Evolutionary conservation across 2,113 vertebrate species (phyloP).

Genomic region (Orthochromis malagaraziensis): DNA sequence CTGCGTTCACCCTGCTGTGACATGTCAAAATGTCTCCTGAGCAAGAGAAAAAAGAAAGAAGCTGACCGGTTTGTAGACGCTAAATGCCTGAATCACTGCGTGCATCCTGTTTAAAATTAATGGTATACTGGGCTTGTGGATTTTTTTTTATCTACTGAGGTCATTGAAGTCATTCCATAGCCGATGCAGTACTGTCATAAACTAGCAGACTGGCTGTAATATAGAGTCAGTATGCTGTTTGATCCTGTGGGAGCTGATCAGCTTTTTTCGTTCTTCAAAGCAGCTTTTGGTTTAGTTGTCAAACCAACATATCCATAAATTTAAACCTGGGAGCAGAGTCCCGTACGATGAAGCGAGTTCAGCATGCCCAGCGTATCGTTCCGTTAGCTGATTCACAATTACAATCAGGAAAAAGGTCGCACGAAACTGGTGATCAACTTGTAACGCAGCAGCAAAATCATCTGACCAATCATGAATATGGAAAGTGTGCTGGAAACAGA

Average conservation of each 20-base stretch:
- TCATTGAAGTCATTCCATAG: neutral
- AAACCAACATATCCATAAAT: neutral
- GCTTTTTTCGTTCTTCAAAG: neutral
- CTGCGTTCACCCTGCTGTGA: neutral
- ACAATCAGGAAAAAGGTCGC: neutral
- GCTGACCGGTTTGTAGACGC: neutral
- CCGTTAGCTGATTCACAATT: neutral
- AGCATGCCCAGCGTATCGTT: neutral
- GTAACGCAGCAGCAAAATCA: neutral
- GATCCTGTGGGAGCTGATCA: neutral
- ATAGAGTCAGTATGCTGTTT: neutral
- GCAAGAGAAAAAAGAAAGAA: neutral
- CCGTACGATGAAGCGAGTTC: fast-evolving
- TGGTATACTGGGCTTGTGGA: neutral
- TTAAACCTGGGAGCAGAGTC: neutral
- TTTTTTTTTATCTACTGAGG: neutral
- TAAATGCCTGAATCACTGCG: neutral
- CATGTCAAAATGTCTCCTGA: neutral
- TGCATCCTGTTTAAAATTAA: neutral
- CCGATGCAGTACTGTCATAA: neutral
- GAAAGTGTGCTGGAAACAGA: neutral
- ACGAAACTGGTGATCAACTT: neutral
- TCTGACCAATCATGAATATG: neutral
- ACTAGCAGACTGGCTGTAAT: fast-evolving
- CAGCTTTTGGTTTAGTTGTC: neutral